These are phyloP conservation scores for Actinemys pallida DNA, from an alignment of 2,113 vertebrate genomes.

Conservation along the genomic window DNA sequence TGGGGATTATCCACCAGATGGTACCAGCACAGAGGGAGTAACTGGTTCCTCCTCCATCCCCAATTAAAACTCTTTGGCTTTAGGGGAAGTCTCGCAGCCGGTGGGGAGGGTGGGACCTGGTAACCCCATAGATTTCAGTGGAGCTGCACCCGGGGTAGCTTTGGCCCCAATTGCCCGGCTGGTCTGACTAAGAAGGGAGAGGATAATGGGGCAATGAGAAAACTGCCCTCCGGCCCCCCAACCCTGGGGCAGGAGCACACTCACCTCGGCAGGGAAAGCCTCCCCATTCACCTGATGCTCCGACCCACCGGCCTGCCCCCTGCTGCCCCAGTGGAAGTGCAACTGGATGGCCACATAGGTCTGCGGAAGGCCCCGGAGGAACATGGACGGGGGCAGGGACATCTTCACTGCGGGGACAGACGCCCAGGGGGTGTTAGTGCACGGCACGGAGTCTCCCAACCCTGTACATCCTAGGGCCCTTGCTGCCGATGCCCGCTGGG, in stretches of 20 bases:
- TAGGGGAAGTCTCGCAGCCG: not conserved
- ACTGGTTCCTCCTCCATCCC: not conserved
- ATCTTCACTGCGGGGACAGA: constrained; percentile 80
- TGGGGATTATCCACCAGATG: not conserved
- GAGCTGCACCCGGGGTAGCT: not conserved
- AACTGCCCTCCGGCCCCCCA: not conserved
- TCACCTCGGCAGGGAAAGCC: constrained; percentile 88
- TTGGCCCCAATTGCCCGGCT: not conserved
- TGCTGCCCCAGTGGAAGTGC: constrained; percentile 92
- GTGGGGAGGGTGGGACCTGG: accelerated
- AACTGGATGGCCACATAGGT: constrained; percentile 87
- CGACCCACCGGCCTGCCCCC: constrained; percentile 74
- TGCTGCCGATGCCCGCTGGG: not conserved
- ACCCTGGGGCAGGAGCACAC: not conserved
- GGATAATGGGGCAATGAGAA: not conserved
- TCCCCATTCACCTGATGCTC: constrained; percentile 88
- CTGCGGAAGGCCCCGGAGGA: constrained; percentile 83
- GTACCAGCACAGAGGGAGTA: not conserved
- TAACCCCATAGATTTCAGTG: too few relatives aligned
- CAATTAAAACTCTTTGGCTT: not conserved
- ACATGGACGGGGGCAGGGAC: constrained; percentile 84
- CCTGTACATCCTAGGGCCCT: not conserved
- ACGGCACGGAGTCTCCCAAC: not conserved
- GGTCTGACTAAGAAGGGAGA: not conserved
- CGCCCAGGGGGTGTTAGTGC: not conserved